Conservation (phyloP, 2,797 vertebrate genomes). For the Triplophysa bombifrons region DNA sequence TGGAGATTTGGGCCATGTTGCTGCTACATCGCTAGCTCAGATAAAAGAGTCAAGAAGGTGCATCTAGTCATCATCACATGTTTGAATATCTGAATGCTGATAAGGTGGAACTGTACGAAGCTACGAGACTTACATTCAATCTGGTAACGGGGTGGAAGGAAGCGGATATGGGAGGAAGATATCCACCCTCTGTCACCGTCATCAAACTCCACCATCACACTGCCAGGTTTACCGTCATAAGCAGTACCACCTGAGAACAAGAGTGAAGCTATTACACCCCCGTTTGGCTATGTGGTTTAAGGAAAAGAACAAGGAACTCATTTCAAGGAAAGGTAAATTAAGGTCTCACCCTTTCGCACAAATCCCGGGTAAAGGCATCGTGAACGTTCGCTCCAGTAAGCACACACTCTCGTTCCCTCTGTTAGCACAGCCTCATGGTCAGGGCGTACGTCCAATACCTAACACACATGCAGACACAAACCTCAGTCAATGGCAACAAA, state of each 20-base stretch:
- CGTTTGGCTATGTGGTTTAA: neutral
- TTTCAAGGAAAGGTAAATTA: neutral
- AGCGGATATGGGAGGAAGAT: conserved; percentile 89
- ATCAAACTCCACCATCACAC: conserved; percentile 93
- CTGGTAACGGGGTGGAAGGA: conserved; percentile 93
- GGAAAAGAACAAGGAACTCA: neutral
- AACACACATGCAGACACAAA: conserved; percentile 50
- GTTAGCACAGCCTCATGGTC: conserved; percentile 82
- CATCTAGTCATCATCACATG: neutral
- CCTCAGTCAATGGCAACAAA: conserved; percentile 66
- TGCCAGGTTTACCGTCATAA: conserved; percentile 84
- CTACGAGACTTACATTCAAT: conserved; percentile 85
- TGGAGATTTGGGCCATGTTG: neutral
- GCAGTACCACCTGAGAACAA: conserved; percentile 68
- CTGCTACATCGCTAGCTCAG: too few species aligned
- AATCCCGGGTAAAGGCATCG: conserved; percentile 94
- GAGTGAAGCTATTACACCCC: neutral
- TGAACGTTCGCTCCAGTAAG: conserved; percentile 96
- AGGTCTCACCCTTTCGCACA: conserved; percentile 83
- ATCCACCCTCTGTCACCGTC: conserved; percentile 95
- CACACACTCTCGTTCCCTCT: conserved; percentile 90
- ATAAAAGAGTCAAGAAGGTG: too few species aligned
- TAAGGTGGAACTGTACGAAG: neutral
- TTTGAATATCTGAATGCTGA: neutral
- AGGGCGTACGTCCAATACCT: conserved; percentile 90